These are phyloP conservation scores for Micronycteris hirsuta DNA, from an alignment of 2,113 vertebrate genomes.

Conservation along the genomic window DNA sequence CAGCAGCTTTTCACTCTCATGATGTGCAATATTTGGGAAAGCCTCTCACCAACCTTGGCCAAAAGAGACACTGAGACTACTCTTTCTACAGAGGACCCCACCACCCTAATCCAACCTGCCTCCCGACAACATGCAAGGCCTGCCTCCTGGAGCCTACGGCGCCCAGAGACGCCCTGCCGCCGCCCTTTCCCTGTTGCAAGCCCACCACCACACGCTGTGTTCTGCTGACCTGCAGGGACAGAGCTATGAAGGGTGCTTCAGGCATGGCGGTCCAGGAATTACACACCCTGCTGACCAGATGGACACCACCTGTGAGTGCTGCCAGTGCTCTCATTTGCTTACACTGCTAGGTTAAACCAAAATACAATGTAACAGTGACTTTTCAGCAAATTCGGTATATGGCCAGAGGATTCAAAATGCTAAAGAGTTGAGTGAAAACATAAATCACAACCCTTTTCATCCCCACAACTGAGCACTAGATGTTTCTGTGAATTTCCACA, in stretches of 20 bases:
- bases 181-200: neutral
- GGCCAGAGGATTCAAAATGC: neutral
- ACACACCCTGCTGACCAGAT: neutral
- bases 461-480: neutral
- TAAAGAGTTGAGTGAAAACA: neutral
- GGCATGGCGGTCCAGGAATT: fast-evolving
- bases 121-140: neutral
- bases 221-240: neutral
- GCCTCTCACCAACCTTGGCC: neutral
- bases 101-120: neutral
- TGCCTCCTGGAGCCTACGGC: neutral
- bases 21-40: neutral
- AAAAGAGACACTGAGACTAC: neutral
- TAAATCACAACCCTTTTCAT: neutral
- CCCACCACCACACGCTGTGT: neutral
- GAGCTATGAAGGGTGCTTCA: fast-evolving
- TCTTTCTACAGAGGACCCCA: neutral
- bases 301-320: neutral
- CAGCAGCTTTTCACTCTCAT: neutral
- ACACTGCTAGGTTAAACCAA: neutral
- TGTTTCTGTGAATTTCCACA: neutral
- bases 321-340: neutral
- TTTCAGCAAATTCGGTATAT: neutral
- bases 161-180: neutral
- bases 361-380: neutral